These are phyloP conservation scores for Calliopsis andreniformis DNA, from an alignment of 1,140 invertebrate genomes.

Conservation along the genomic window DNA sequence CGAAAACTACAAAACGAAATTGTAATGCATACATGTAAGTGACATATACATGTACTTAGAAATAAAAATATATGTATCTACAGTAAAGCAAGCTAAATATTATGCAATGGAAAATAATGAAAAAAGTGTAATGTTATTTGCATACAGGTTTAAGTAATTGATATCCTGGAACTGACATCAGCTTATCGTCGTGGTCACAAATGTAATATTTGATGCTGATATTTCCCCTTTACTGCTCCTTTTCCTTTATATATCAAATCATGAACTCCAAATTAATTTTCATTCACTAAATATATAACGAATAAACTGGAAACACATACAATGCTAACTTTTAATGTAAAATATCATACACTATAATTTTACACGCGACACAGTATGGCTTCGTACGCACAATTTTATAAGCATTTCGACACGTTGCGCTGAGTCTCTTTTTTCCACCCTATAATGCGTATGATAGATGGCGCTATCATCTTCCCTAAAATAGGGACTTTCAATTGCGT, in stretches of 20 bases:
- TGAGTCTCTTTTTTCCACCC: background rate
- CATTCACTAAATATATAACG: background rate
- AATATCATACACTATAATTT: background rate
- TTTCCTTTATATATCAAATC: background rate
- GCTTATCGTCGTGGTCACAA: background rate
- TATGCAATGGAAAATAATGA: background rate
- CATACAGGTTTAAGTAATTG: slow-evolving; percentile 9
- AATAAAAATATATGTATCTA: no score
- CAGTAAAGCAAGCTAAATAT: no score
- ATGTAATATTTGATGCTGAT: no score
- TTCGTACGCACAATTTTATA: slow-evolving; percentile 11
- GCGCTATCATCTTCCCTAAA: background rate
- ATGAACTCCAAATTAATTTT: background rate
- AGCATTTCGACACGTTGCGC: background rate
- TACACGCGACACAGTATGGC: slow-evolving; percentile 7
- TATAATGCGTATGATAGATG: slow-evolving; percentile 1
- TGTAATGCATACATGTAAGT: background rate
- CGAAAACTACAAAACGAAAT: background rate
- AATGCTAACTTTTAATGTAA: background rate
- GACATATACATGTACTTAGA: no score
- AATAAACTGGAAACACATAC: background rate
- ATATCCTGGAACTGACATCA: background rate
- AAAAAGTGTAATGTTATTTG: background rate
- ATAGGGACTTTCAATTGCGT: no score
- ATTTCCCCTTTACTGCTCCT: no score